Evolutionary conservation across 64 coral and sea anemone genomes (phyloP).

Genomic region (Porites australiensis): DNA sequence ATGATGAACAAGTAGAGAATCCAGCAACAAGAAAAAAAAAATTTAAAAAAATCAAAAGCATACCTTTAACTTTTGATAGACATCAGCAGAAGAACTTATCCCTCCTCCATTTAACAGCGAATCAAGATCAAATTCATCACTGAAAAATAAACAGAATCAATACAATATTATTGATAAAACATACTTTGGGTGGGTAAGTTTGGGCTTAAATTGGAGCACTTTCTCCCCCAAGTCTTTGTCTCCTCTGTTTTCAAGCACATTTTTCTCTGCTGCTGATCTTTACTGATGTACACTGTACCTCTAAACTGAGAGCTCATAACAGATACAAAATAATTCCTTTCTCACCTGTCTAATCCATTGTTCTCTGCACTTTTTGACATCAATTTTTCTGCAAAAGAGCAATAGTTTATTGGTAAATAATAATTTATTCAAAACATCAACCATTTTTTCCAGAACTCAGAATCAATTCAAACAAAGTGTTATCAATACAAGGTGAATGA

Average conservation of each 20-base stretch:
- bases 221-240: neutral
- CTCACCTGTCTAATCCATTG: slow-evolving; percentile 10
- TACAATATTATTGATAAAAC: too few species aligned
- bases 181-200: too few species aligned
- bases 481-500: too few species aligned
- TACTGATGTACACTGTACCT: too few species aligned
- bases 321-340: too few species aligned
- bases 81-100: slow-evolving; percentile 60
- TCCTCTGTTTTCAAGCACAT: neutral
- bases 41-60: too few species aligned
- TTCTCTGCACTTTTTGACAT: neutral
- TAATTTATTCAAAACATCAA: neutral
- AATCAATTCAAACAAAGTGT: too few species aligned
- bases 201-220: too few species aligned
- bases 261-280: too few species aligned
- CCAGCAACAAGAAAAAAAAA: neutral
- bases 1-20: too few species aligned
- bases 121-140: slow-evolving; percentile 71
- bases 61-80: slow-evolving; percentile 84
- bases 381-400: slow-evolving; percentile 8
- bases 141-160: neutral
- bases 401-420: neutral
- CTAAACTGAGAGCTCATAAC: too few species aligned
- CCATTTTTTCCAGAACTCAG: too few species aligned
- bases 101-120: slow-evolving; percentile 51